Base-by-base conservation (phyloP, 2,888 invertebrate species). In the Alloscopus bannaensis region DNA sequence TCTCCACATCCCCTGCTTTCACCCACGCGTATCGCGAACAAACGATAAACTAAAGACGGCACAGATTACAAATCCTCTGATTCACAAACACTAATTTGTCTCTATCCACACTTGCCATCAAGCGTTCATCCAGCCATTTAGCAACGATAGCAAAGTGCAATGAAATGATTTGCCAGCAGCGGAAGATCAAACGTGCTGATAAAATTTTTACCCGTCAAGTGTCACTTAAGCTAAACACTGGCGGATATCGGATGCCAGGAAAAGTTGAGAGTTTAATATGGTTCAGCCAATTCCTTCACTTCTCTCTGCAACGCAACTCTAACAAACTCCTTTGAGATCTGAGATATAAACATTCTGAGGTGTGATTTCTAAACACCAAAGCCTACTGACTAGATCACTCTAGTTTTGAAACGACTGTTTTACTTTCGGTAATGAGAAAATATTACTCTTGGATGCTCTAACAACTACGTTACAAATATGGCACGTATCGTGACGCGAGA, bases 191-290 rank as follows among this genome's bases (percentile, higher is more conserved):
- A 68, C 36, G 47, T 40, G 3, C 20, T 24, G 75, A 76, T 76
- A 76, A 76, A 76, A 76, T 68, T 76, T 76, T 76, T 60, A 22
- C 60, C 50, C 68, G 75, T 76, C 75, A 76, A 8, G 50, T 76
- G 75, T 76, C 75, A 75, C 60, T 76, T 47, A 31, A 60, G 24
- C 36, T 16, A 36, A 50, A 36, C 24, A 60, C 59, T 59, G 42
- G 16, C 6, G 31, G 47, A 60, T 20, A n/a, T n/a, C 42, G 13
- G 60, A 36, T 45, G 64, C 42, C 45, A 64, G 64, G 28, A 64
- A 64, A 70, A 47, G n/a, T n/a, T n/a, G n/a, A n/a, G n/a, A n/a
- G n/a, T n/a, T n/a, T n/a, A n/a, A n/a, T n/a, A n/a, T n/a, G n/a
- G n/a, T n/a, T n/a, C n/a, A n/a, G n/a, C n/a, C n/a, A n/a, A n/a